Evolutionary conservation across 2,888 invertebrate genomes (phyloP).

Genomic region (Gasteruption jaculator): DNA sequence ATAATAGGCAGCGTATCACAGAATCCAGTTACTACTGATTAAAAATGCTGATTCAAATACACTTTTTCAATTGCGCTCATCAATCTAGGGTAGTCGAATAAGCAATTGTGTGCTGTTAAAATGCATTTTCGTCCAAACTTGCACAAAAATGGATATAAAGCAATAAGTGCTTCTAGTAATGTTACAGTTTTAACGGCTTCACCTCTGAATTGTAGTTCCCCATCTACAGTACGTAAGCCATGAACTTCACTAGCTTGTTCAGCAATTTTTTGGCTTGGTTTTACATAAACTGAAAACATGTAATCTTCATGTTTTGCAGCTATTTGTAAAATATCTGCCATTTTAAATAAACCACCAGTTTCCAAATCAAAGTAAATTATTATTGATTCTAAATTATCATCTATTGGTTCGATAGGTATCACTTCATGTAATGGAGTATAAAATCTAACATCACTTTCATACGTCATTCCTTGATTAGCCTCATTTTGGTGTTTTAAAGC

Average conservation of each 20-base stretch:
- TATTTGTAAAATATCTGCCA: constrained; percentile 15
- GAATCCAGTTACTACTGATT: background rate
- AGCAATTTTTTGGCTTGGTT: constrained; percentile 10
- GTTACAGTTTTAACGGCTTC: background rate
- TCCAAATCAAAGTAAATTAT: constrained; percentile 19
- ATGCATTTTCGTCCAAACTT: background rate
- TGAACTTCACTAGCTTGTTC: background rate
- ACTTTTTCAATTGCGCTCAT: background rate
- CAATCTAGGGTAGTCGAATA: background rate
- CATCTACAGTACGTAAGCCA: constrained; percentile 6
- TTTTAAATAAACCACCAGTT: constrained; percentile 13
- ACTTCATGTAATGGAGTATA: no score
- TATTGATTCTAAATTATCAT: constrained; percentile 1
- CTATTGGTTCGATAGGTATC: no score
- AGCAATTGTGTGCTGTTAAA: background rate
- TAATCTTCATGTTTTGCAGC: constrained; percentile 11
- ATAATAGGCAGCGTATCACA: background rate
- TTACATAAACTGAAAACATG: constrained; percentile 10
- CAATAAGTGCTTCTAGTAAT: background rate
- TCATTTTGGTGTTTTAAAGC: no score
- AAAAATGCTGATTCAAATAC: background rate
- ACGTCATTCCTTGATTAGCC: background rate
- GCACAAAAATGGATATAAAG: background rate
- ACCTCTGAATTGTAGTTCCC: constrained; percentile 1
- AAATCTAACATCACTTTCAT: no score